These are phyloP conservation scores for Ceriagrion tenellum DNA, from an alignment of 2,888 invertebrate genomes.

Conservation along the genomic window DNA sequence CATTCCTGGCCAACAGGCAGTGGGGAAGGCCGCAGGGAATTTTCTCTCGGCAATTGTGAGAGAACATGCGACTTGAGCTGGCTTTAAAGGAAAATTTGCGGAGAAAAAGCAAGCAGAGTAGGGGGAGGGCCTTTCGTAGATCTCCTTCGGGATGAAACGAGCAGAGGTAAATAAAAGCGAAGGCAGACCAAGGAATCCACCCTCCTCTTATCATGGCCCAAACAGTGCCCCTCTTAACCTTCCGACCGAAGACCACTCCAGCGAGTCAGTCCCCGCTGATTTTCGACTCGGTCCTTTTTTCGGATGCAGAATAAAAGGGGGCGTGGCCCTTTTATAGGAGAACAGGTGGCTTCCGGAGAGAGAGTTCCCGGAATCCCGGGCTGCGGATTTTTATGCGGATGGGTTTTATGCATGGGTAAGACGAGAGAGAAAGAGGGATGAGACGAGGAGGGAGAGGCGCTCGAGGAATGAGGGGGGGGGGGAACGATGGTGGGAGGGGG, in stretches of 20 bases:
- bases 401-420: slow-evolving; percentile 18
- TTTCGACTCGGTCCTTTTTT: slow-evolving; percentile 44
- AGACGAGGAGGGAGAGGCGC: background rate
- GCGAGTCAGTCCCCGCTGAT: background rate
- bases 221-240: background rate
- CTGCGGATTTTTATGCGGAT: slow-evolving; percentile 49
- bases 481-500: slow-evolving; percentile 15
- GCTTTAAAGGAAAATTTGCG: background rate
- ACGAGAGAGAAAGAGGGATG: background rate
- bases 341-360: slow-evolving; percentile 61
- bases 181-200: slow-evolving; percentile 12
- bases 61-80: background rate
- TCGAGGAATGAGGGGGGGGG: background rate
- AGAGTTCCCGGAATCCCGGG: slow-evolving; percentile 59
- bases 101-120: background rate
- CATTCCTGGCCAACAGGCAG: background rate
- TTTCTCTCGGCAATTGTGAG: background rate
- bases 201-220: background rate
- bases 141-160: background rate
- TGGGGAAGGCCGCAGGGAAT: background rate
- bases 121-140: background rate
- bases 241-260: slow-evolving; percentile 24
- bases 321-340: slow-evolving; percentile 56
- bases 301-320: slow-evolving; percentile 66
- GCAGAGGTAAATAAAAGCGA: slow-evolving; percentile 33